Percentiles rank a stretch among this genome's conserved stretches.
These are phyloP conservation scores for Gymnobelideus leadbeateri DNA, from an alignment of 2,113 vertebrate species.

Conservation along the genomic window DNA sequence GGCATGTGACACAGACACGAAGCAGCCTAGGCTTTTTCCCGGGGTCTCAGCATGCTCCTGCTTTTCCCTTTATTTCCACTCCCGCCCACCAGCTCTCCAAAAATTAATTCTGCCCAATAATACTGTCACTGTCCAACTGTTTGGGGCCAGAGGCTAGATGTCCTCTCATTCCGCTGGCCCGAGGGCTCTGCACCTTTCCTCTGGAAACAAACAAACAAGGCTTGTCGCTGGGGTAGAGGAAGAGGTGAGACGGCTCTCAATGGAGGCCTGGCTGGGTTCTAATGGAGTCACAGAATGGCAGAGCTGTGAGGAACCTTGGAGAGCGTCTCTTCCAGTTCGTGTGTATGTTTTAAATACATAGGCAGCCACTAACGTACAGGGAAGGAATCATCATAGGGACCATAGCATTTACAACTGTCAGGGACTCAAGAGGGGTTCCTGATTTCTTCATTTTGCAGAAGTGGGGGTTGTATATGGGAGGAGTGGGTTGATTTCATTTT, in stretches of 20 bases:
- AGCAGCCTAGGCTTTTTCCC: conserved; percentile 43
- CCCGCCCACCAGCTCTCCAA: background rate
- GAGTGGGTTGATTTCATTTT: background rate
- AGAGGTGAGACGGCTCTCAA: background rate
- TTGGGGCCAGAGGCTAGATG: conserved; percentile 17
- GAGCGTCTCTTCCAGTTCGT: background rate
- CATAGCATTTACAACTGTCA: background rate
- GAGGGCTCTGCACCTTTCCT: background rate
- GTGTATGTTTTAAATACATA: background rate
- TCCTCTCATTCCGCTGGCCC: background rate
- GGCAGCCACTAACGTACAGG: background rate
- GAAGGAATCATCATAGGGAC: background rate
- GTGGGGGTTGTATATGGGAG: background rate
- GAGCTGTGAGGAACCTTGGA: background rate
- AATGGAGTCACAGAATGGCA: background rate
- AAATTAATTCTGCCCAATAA: conserved; percentile 15
- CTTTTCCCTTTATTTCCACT: background rate
- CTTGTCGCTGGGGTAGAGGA: background rate
- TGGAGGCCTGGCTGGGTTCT: background rate
- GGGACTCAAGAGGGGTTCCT: background rate
- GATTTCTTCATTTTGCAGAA: background rate
- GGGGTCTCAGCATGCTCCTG: background rate
- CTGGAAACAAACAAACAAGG: conserved; percentile 16
- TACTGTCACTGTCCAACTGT: background rate
- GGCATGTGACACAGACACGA: background rate